Percentiles rank a stretch among this genome's conserved stretches.
These are phyloP conservation scores for Lordiphosa collinella DNA, from an alignment of 1,140 invertebrate species.

Conservation along the genomic window DNA sequence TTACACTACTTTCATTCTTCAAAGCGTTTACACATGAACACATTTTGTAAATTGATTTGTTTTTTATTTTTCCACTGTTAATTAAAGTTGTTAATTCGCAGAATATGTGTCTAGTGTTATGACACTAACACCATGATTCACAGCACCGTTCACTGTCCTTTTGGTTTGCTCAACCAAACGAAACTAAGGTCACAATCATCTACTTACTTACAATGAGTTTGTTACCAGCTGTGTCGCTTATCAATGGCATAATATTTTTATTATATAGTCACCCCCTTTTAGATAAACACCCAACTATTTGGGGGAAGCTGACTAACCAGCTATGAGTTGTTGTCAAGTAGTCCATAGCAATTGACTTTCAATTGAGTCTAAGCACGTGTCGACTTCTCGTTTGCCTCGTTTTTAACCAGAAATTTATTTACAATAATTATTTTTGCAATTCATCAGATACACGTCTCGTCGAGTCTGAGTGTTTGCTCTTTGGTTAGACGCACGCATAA, in stretches of 20 bases:
- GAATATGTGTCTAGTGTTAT: too few species aligned
- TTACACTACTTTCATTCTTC: too few species aligned
- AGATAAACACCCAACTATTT: too few species aligned
- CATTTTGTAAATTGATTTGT: slow-evolving; percentile 21
- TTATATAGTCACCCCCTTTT: too few species aligned
- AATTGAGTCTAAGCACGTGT: slow-evolving; percentile 39
- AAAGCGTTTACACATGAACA: too few species aligned
- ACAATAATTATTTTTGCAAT: slow-evolving; percentile 11
- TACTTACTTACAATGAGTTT: too few species aligned
- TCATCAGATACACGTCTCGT: slow-evolving; percentile 4
- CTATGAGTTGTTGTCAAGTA: slow-evolving; percentile 26
- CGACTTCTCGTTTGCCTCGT: slow-evolving; percentile 2
- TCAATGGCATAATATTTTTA: too few species aligned
- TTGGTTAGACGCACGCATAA: slow-evolving; percentile 8
- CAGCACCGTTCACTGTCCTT: too few species aligned
- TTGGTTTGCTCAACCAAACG: background rate
- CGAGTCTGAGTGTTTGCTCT: slow-evolving; percentile 1
- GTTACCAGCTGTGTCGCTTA: too few species aligned
- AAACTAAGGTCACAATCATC: too few species aligned
- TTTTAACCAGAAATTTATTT: background rate
- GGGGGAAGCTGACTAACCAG: background rate
- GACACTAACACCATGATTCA: too few species aligned
- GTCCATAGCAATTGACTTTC: slow-evolving; percentile 21
- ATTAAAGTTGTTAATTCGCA: too few species aligned
- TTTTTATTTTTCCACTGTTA: slow-evolving; percentile 12